Percentiles rank a stretch among this genome's conserved stretches.
phyloP scores from a whole-genome alignment of 1,140 invertebrate genomes.

The Yoshiicerus persimilis region DNA sequence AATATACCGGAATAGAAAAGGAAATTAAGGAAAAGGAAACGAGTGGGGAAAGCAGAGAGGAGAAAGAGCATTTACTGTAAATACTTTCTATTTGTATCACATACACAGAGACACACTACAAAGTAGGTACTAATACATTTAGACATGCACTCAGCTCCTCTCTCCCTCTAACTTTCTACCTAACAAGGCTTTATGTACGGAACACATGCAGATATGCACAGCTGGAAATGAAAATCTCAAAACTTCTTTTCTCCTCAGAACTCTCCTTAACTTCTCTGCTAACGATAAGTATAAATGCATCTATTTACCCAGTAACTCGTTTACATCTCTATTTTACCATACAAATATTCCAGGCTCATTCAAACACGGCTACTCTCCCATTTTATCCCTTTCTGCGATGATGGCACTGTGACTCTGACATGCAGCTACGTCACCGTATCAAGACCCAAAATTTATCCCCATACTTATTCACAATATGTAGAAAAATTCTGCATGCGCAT shows the following conservation, averaged over 20 bases:
- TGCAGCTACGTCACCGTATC: background rate
- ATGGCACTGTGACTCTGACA: too few relatives aligned
- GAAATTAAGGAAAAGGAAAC: conserved; percentile 22
- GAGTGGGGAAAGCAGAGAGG: background rate
- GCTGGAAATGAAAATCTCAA: background rate
- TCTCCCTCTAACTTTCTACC: background rate
- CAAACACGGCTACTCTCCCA: too few relatives aligned
- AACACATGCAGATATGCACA: background rate
- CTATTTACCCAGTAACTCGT: background rate
- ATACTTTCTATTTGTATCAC: background rate
- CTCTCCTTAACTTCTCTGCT: background rate
- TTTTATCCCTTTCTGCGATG: too few relatives aligned
- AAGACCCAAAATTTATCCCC: background rate
- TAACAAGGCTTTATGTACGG: background rate
- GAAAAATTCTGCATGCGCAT: background rate
- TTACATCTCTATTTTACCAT: background rate
- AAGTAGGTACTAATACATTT: background rate
- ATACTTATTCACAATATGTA: too few relatives aligned
- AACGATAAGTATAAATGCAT: background rate
- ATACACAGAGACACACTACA: background rate
- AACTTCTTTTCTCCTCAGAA: background rate
- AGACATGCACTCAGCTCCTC: background rate
- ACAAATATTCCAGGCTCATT: background rate
- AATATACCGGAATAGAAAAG: background rate
- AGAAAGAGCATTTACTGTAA: background rate